Evolutionary conservation across 2,797 vertebrate genomes (phyloP), one percentile per base, ranked within the genome.

Genomic region (Rhinichthys osculus): DNA sequence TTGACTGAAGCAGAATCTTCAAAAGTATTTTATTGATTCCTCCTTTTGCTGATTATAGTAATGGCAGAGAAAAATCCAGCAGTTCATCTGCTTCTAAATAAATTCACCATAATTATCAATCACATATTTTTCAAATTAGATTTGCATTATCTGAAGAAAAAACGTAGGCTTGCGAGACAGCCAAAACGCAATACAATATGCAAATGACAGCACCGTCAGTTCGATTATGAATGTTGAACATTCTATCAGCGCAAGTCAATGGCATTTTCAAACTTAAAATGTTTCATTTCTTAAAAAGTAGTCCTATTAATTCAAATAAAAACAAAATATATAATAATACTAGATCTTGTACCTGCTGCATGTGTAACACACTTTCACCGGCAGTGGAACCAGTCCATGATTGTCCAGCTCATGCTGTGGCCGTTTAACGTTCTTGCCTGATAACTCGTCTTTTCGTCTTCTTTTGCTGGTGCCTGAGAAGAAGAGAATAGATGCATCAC

Each of bases 351-450:
- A 99, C 98, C 98, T 98, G 96, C 92, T 97, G 94, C 98, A 99
- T 0, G 96, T 96, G 94, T 97, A 98, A 93, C 98, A 99, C 92
- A 99, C 96, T 95, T 97, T 99, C 78, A 98, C 98, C 0, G 98
- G 98, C 84, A 99, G 95, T 77, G 98, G 98, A 82, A 99, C 97
- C 79, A 99, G 93, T 86, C 98, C 98, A 72, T 98, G 97, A 88
- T 98, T 95, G 92, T 99, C 98, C 92, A 99, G 94, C 90, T 99
- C 98, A 0, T 99, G 98, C 91, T 98, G 98, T 70, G 97, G 96
- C 91, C 97, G 97, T 92, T 97, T 98, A 88, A 97, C 96, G 0
- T 97, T 98, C 93, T 97, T 99, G 83, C 97, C 97, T 0, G 97
- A 96, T 79, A 96, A 95, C 92, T 99, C 98, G 88, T 99, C 98